Evolutionary conservation across 2,888 invertebrate species (phyloP).

Genomic region (Caenorhabditis sp.): DNA sequence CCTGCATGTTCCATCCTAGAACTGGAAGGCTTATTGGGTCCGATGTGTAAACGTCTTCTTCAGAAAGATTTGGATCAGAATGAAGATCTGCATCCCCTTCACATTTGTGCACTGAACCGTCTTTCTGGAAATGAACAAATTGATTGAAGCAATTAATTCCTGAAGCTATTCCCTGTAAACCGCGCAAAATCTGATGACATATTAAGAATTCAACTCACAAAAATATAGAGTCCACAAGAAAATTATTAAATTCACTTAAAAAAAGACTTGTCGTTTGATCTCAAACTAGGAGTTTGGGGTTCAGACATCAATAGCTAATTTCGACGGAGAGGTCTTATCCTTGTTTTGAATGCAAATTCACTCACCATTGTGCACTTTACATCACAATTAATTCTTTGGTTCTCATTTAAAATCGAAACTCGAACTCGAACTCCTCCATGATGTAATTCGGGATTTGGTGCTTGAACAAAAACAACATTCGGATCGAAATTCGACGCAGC

Average conservation of each 20-base stretch:
- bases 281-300: too few species aligned
- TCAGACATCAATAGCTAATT: too few species aligned
- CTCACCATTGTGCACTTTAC: constrained; percentile 45
- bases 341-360: too few species aligned
- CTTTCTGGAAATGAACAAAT: constrained; percentile 45
- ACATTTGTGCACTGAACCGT: constrained; percentile 50
- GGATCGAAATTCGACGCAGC: constrained; percentile 66
- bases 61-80: constrained; percentile 50
- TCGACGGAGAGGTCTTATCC: too few species aligned
- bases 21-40: constrained; percentile 52
- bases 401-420: constrained; percentile 40
- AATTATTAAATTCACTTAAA: too few species aligned
- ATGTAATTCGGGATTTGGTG: constrained; percentile 46
- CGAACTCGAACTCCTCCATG: constrained; percentile 40
- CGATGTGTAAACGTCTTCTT: constrained; percentile 59
- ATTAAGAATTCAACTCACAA: too few species aligned
- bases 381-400: constrained; percentile 27
- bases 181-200: too few species aligned
- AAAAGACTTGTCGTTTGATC: too few species aligned
- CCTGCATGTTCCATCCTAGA: constrained; percentile 68
- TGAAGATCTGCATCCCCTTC: constrained; percentile 55
- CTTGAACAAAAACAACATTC: constrained; percentile 62
- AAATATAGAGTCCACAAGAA: too few species aligned
- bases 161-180: too few species aligned
- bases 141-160: too few species aligned